These are phyloP conservation scores for Spodoptera frugiperda DNA, from an alignment of 1,140 invertebrate genomes.

Conservation along the genomic window DNA sequence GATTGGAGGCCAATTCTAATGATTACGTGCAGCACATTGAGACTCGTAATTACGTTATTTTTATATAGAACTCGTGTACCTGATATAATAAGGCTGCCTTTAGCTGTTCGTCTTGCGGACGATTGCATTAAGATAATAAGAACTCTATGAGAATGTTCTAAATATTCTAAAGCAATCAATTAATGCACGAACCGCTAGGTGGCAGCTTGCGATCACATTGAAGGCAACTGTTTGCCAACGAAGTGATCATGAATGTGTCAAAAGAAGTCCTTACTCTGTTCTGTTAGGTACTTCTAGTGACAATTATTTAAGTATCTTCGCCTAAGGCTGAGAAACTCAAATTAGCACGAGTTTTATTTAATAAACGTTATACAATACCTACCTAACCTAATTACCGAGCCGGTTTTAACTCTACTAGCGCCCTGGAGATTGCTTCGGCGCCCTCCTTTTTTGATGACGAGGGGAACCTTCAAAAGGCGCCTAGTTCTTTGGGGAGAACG, in stretches of 20 bases:
- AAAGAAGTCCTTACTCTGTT: background rate
- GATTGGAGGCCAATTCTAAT: constrained; percentile 27
- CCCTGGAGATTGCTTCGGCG: too few species aligned
- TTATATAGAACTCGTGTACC: background rate
- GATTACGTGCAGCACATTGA: constrained; percentile 25
- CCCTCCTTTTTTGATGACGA: too few species aligned
- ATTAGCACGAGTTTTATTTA: too few species aligned
- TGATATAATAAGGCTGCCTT: background rate
- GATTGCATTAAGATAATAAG: background rate
- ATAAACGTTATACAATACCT: background rate
- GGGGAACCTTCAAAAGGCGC: too few species aligned
- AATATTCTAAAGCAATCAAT: background rate
- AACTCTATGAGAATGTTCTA: background rate
- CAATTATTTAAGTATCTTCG: background rate
- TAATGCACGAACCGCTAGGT: background rate
- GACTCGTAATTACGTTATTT: constrained; percentile 22
- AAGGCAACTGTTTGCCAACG: too few species aligned
- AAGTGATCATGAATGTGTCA: background rate
- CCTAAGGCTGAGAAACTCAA: background rate
- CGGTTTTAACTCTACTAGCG: too few species aligned
- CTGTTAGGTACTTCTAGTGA: background rate
- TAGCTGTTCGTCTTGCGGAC: background rate
- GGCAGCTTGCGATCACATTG: background rate
- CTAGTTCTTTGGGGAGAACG: too few species aligned
- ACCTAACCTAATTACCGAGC: too few species aligned